phyloP scores from a whole-genome alignment of 92 coral and sea anemone genomes.

The Epizoanthus illoricatus region DNA sequence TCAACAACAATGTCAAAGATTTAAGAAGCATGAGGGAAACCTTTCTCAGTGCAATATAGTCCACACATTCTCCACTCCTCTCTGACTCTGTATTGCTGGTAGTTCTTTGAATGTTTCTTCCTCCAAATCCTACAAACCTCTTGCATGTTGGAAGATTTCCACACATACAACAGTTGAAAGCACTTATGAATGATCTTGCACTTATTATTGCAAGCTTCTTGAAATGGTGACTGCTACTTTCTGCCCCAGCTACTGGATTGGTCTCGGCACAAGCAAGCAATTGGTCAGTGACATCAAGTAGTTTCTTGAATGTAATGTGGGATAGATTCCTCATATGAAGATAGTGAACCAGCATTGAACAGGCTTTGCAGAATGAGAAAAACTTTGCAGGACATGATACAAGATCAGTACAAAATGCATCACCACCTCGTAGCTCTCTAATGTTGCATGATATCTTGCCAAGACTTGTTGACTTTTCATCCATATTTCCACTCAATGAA shows the following conservation, averaged over 20 bases:
- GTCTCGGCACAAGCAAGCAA: conserved; percentile 14
- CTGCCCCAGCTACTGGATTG: neutral
- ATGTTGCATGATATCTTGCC: neutral
- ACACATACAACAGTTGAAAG: conserved; percentile 53
- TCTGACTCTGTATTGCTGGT: neutral
- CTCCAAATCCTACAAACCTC: conserved; percentile 70
- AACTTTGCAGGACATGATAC: neutral
- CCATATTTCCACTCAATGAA: neutral
- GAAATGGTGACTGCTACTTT: neutral
- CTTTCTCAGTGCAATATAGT: conserved; percentile 32
- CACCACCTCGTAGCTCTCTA: neutral
- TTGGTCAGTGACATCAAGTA: conserved; percentile 43
- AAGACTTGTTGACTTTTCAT: neutral
- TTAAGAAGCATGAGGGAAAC: conserved; percentile 41
- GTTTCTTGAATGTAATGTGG: conserved; percentile 52
- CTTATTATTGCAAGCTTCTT: neutral
- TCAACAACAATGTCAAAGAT: neutral
- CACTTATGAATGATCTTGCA: conserved; percentile 47
- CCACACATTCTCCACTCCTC: neutral
- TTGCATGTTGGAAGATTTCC: conserved; percentile 48
- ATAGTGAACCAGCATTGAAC: conserved; percentile 45
- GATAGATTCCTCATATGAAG: conserved; percentile 58
- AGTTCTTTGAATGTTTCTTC: conserved; percentile 27
- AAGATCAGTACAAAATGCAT: neutral
- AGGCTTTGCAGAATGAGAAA: conserved; percentile 21